phyloP scores from a whole-genome alignment of 2,113 vertebrate genomes.

The Plotosus lineatus region DNA sequence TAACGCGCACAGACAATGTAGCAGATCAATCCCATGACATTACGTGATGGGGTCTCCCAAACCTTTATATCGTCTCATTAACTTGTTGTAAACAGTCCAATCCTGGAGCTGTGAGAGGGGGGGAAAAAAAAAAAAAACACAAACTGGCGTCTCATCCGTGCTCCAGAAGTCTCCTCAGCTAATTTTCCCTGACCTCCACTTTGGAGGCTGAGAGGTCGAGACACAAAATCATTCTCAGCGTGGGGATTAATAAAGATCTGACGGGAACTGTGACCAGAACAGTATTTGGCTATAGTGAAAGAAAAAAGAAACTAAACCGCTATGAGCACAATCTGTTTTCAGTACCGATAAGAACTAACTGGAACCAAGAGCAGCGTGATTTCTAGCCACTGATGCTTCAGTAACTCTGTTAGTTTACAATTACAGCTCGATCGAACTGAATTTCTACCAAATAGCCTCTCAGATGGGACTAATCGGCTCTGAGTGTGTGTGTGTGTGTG shows the following conservation, averaged over 20 bases:
- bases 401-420: neutral
- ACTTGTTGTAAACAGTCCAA: conserved; percentile 64
- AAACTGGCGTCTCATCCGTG: conserved; percentile 65
- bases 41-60: conserved; percentile 4
- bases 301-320: neutral
- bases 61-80: conserved; percentile 63
- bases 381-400: neutral
- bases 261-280: conserved; percentile 3
- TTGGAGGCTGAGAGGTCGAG: conserved; percentile 10
- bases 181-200: conserved; percentile 9
- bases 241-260: conserved; percentile 1
- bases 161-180: conserved; percentile 59
- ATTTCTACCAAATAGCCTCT: neutral
- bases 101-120: conserved; percentile 64
- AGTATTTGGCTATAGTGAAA: neutral
- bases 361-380: neutral
- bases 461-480: neutral
- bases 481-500: too few species aligned
- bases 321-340: neutral
- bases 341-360: neutral
- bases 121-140: too few species aligned
- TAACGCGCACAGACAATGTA: neutral
- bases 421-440: neutral
- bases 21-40: neutral
- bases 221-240: conserved; percentile 16